phyloP scores from a whole-genome alignment of 2,113 vertebrate species.

The Synchiropus splendidus region DNA sequence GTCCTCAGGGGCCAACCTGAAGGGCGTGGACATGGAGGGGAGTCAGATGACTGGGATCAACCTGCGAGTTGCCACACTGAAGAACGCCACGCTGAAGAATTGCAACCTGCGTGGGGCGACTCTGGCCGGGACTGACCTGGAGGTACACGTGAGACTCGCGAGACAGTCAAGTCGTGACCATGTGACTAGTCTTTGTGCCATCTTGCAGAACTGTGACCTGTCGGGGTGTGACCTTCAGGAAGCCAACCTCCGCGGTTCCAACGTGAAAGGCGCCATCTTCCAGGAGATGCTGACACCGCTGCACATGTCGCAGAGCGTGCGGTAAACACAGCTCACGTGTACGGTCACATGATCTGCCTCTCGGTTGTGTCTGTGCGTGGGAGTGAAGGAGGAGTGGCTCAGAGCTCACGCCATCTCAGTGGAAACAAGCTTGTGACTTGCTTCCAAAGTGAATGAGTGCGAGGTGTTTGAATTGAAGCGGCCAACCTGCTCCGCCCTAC shows the following conservation, averaged over 20 bases:
- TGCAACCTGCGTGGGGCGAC: conserved; percentile 95
- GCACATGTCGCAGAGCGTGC: conserved; percentile 97
- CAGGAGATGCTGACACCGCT: conserved; percentile 97
- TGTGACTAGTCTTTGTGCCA: conserved; percentile 2
- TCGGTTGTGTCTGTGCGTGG: too few species aligned
- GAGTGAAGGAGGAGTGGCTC: too few species aligned
- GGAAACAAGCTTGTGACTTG: too few species aligned
- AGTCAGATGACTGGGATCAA: conserved; percentile 98
- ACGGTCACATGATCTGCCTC: too few species aligned
- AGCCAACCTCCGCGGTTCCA: conserved; percentile 91
- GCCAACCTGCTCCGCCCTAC: too few species aligned
- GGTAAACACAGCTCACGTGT: conserved; percentile 64
- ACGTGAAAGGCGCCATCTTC: conserved; percentile 96
- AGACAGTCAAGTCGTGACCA: conserved; percentile 2
- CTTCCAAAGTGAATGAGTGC: too few species aligned
- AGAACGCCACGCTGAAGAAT: conserved; percentile 96
- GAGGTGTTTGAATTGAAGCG: too few species aligned
- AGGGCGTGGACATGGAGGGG: conserved; percentile 97
- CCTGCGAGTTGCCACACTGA: conserved; percentile 91
- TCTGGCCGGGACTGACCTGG: conserved; percentile 89
- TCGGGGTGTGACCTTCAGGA: conserved; percentile 96
- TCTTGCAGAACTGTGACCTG: conserved; percentile 85
- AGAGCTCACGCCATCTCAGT: too few species aligned
- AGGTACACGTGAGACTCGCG: conserved; percentile 62
- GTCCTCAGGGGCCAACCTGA: conserved; percentile 85